These are phyloP conservation scores for Gymnoscopelus microlampas DNA, from an alignment of 2,797 vertebrate species.

Conservation along the genomic window DNA sequence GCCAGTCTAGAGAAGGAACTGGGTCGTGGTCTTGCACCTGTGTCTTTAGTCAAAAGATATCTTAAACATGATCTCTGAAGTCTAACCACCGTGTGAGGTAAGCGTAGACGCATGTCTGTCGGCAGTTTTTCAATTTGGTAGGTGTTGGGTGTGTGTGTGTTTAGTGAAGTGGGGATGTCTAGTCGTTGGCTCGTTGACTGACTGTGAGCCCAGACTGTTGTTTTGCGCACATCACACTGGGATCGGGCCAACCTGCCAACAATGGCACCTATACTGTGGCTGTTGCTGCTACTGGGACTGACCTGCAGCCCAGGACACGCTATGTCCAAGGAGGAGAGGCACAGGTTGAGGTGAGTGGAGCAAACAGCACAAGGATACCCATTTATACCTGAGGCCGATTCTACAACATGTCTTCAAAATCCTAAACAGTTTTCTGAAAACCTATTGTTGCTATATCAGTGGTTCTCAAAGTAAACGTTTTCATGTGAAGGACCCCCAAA, in stretches of 20 bases:
- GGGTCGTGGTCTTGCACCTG: slow-evolving; percentile 2
- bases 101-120: slow-evolving; percentile 3
- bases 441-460: too few species aligned
- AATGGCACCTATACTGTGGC: slow-evolving; percentile 63
- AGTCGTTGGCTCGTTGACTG: slow-evolving; percentile 25
- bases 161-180: slow-evolving; percentile 41
- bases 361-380: background rate
- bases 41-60: slow-evolving; percentile 2
- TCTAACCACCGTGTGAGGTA: slow-evolving; percentile 13
- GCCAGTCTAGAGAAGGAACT: background rate
- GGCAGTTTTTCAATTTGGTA: slow-evolving; percentile 1
- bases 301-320: slow-evolving; percentile 58
- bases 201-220: slow-evolving; percentile 42
- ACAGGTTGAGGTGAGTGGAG: slow-evolving; percentile 75
- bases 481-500: too few species aligned
- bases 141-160: background rate
- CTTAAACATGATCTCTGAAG: slow-evolving; percentile 20
- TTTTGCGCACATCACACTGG: slow-evolving; percentile 38
- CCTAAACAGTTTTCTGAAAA: too few species aligned
- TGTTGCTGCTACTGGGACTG: slow-evolving; percentile 66
- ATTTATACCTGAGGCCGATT: too few species aligned
- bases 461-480: too few species aligned
- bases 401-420: too few species aligned
- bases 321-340: slow-evolving; percentile 80
- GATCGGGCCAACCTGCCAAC: slow-evolving; percentile 30